Evolutionary conservation across 2,113 vertebrate species (phyloP).

Genomic region (Amphiprion percula): DNA sequence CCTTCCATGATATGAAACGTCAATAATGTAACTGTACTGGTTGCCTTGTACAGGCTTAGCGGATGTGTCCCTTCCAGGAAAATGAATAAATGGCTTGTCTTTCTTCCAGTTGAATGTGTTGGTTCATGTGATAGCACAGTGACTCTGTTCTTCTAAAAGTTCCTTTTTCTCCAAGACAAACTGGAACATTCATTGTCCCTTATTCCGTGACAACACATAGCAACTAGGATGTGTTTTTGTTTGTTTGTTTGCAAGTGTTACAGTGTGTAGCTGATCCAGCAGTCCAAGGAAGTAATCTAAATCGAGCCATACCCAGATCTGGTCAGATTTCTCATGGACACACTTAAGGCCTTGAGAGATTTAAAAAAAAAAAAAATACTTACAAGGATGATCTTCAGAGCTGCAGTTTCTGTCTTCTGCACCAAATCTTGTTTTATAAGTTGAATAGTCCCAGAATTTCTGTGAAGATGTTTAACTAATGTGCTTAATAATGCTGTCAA

Average conservation of each 20-base stretch:
- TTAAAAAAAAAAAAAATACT: background rate
- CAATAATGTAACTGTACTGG: slow-evolving; percentile 26
- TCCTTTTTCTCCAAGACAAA: slow-evolving; percentile 27
- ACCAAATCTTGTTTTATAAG: background rate
- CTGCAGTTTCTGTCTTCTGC: background rate
- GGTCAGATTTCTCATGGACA: background rate
- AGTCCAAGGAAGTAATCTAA: slow-evolving; percentile 1
- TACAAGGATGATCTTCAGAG: background rate
- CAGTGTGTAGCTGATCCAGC: background rate
- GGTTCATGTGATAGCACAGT: slow-evolving; percentile 29
- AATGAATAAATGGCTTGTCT: slow-evolving; percentile 69
- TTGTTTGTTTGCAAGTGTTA: background rate
- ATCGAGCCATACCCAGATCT: background rate
- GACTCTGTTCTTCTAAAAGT: slow-evolving; percentile 14
- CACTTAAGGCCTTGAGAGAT: background rate
- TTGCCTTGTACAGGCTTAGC: slow-evolving; percentile 35
- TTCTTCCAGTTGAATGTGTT: slow-evolving; percentile 27
- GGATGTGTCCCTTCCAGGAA: slow-evolving; percentile 38
- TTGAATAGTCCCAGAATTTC: background rate
- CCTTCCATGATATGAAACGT: slow-evolving; percentile 23
- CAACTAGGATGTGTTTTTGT: background rate
- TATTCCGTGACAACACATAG: slow-evolving; percentile 14
- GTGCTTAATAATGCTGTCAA: too few relatives aligned
- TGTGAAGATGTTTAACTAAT: background rate
- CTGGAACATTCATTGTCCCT: background rate